Evolutionary conservation across 2,797 vertebrate genomes (phyloP), one percentile per base, ranked within the genome.

Genomic region (Pseudomugil tenellus): DNA sequence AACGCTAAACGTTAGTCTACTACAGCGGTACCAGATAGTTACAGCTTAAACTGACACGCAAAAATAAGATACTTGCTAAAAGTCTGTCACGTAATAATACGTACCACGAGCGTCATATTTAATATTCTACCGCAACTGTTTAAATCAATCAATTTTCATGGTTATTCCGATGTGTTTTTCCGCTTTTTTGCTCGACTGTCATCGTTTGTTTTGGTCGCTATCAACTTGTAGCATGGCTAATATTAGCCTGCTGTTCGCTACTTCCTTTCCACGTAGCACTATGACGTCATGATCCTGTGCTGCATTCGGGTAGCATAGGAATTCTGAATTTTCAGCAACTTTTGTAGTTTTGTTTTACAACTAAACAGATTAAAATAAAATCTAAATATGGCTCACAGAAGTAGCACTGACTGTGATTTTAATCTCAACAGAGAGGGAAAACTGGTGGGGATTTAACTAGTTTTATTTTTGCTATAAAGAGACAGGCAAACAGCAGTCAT

Each of bases 191-290:
- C 72, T 65, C 70, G 14, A 43, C 26, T 37, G 61, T 76, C 83
- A 81, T 86, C 76, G 81, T 90, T 92, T 92, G 91, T 93, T 93
- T 90, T 92, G 91, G 79, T 90, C 72, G 81, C 63, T 79, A 63
- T 75, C 68, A 81, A 63, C 84, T 84, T 79, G 66, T 51, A 80
- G 70, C 72, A 8, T n/a, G 10, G 43, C 54, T 87, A 84, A 80
- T 82, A 26, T 79, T 86, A 90, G 86, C 84, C 54, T 73, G 53
- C 34, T 60, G 12, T 25, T 60, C 17, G 26, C 70, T 63, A 84
- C 91, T 94, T 94, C 94, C 93, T 74, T 63, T 93, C 90, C 93
- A 94, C 94, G 94, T 94, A 90, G 91, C 86, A 79, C 10, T 11
- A n/a, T 87, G 84, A 92, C 92, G 92, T 93, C 91, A 89, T 9